Evolutionary conservation across 2,888 invertebrate genomes (phyloP).

Genomic region (Alviniconcha strummeri): DNA sequence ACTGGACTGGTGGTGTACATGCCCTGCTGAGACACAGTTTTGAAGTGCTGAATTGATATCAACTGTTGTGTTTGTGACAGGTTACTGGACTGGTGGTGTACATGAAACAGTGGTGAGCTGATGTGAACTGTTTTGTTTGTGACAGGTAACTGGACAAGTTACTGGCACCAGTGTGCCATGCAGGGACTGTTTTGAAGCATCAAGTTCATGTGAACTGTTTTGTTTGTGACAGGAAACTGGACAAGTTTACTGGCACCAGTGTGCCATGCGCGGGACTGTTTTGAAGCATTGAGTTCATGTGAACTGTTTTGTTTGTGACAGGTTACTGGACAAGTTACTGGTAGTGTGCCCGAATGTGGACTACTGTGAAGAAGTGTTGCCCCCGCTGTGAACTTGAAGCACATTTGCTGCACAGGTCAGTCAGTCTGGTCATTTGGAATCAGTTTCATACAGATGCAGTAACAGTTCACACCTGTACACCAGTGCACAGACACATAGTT

Average conservation of each 20-base stretch:
- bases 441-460: not conserved
- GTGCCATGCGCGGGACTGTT: constrained; percentile 65
- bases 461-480: too few species aligned
- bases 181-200: too few species aligned
- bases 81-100: too few species aligned
- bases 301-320: constrained; percentile 47
- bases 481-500: too few species aligned
- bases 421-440: not conserved
- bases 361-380: constrained; percentile 73
- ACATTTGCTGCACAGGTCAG: constrained; percentile 73
- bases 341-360: constrained; percentile 75
- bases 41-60: too few species aligned
- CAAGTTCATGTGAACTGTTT: not conserved
- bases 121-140: too few species aligned
- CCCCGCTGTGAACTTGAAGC: constrained; percentile 74
- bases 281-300: too few species aligned
- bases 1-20: too few species aligned
- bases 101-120: too few species aligned
- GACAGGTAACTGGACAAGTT: constrained; percentile 41
- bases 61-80: too few species aligned
- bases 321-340: constrained; percentile 74
- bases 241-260: constrained; percentile 75
- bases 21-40: too few species aligned
- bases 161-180: not conserved
- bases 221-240: constrained; percentile 70